Conservation (phyloP, 2,113 vertebrate genomes). For the Oostethus manadensis region DNA sequence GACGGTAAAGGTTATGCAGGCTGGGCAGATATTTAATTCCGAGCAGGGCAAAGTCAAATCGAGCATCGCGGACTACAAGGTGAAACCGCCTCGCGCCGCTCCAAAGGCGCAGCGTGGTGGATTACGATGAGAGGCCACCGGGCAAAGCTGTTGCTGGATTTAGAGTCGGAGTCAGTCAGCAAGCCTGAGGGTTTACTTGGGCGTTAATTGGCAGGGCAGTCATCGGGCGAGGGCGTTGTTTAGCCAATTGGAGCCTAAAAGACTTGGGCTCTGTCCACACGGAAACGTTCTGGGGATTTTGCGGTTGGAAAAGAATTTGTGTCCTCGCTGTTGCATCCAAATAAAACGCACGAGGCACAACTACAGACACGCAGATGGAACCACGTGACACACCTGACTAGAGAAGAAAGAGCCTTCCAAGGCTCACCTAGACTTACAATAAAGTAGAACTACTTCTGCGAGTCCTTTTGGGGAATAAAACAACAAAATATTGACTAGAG, state of each 20-base stretch:
- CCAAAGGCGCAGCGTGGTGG: conserved; percentile 4
- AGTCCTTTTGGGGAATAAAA: too few species aligned
- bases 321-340: too few species aligned
- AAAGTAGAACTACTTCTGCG: too few species aligned
- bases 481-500: too few species aligned
- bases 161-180: conserved; percentile 45
- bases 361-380: too few species aligned
- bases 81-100: background rate
- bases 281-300: too few species aligned
- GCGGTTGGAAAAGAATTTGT: too few species aligned
- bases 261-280: too few species aligned
- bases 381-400: too few species aligned
- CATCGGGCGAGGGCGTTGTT: conserved; percentile 27
- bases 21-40: conserved; percentile 30
- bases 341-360: too few species aligned
- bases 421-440: too few species aligned
- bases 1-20: conserved; percentile 20
- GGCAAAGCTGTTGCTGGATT: conserved; percentile 30
- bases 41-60: conserved; percentile 19
- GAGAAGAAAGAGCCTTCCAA: too few species aligned
- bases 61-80: background rate
- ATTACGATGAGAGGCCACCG: conserved; percentile 20
- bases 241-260: conserved; percentile 8
- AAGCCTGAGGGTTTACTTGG: conserved; percentile 42
- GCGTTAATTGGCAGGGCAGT: conserved; percentile 49